Conservation (phyloP, 1,140 invertebrate genomes). For the Reticulitermes speratus region DNA sequence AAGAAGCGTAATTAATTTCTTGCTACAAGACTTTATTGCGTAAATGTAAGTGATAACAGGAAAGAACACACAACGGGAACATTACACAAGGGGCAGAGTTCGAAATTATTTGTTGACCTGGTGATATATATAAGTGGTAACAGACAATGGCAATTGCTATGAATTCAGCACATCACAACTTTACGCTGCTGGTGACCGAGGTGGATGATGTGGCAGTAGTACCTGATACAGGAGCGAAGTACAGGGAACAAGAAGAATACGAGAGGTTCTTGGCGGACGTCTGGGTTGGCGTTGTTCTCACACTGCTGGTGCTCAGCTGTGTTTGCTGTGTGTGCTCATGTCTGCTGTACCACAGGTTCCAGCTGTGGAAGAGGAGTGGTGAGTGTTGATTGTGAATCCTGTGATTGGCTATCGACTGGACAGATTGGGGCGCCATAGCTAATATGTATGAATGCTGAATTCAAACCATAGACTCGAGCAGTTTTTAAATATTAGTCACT, state of each 20-base stretch:
- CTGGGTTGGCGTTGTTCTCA: slow-evolving; percentile 61
- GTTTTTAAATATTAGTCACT: too few species aligned
- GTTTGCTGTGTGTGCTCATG: slow-evolving; percentile 62
- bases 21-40: too few species aligned
- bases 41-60: too few species aligned
- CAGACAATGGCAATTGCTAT: not conserved
- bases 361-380: slow-evolving; percentile 66
- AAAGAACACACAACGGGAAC: too few species aligned
- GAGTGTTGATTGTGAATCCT: slow-evolving; percentile 40
- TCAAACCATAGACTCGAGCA: too few species aligned
- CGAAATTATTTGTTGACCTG: too few species aligned
- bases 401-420: too few species aligned
- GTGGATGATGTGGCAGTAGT: slow-evolving; percentile 31
- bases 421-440: too few species aligned
- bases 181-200: slow-evolving; percentile 28
- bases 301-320: slow-evolving; percentile 58
- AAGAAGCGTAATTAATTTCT: not conserved
- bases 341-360: slow-evolving; percentile 62
- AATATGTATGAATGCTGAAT: too few species aligned
- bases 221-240: not conserved
- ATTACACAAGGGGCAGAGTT: too few species aligned
- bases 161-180: not conserved
- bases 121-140: not conserved
- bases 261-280: slow-evolving; percentile 55
- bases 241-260: slow-evolving; percentile 42